These are phyloP conservation scores for Synchiropus splendidus DNA, from an alignment of 2,113 vertebrate genomes.

Conservation along the genomic window DNA sequence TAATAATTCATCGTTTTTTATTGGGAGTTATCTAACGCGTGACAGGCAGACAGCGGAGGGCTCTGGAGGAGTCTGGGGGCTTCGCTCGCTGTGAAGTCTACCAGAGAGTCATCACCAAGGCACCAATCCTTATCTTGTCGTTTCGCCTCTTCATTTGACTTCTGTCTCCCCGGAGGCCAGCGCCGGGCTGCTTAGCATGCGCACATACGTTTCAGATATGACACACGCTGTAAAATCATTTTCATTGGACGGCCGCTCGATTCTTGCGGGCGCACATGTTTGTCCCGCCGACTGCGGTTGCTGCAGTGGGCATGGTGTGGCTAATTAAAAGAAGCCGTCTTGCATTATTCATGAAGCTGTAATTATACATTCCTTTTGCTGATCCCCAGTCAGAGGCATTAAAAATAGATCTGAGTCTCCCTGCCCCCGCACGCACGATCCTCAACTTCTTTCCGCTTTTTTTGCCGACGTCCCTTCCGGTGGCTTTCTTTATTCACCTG, in stretches of 20 bases:
- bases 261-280: constrained; percentile 19
- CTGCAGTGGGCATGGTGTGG: constrained; percentile 43
- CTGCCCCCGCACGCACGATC: constrained; percentile 38
- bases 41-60: constrained; percentile 29
- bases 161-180: constrained; percentile 13
- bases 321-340: constrained; percentile 59
- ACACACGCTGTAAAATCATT: constrained; percentile 5
- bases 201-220: constrained; percentile 9
- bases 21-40: constrained; percentile 44
- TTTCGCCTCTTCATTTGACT: constrained; percentile 37
- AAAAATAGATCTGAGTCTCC: constrained; percentile 65
- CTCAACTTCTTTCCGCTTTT: constrained; percentile 34
- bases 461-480: constrained; percentile 29
- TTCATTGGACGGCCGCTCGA: constrained; percentile 7
- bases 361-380: constrained; percentile 68
- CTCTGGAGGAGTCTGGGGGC: constrained; percentile 34
- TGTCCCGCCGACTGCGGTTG: constrained; percentile 38
- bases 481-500: constrained; percentile 24
- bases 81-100: constrained; percentile 24
- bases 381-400: constrained; percentile 58
- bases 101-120: constrained; percentile 36
- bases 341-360: constrained; percentile 59
- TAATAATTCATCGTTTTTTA: constrained; percentile 49
- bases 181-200: constrained; percentile 20
- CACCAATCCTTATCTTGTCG: constrained; percentile 31